These are phyloP conservation scores for Dromas ardeola DNA, from an alignment of 2,113 vertebrate genomes.

Conservation along the genomic window DNA sequence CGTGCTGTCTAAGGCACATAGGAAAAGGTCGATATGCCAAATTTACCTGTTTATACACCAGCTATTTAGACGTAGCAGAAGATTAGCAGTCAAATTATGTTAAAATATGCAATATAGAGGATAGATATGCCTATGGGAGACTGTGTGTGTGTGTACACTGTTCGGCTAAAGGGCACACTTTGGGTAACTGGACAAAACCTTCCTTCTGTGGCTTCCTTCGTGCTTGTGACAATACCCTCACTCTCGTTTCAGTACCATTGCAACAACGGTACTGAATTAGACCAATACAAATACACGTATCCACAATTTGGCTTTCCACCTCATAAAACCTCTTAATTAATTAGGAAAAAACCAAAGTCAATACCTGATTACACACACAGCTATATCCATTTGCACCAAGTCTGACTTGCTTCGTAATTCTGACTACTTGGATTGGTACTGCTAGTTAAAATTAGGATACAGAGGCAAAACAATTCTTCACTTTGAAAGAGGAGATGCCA, in stretches of 20 bases:
- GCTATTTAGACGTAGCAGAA: neutral
- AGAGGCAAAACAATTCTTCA: neutral
- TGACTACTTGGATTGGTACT: neutral
- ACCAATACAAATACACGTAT: neutral
- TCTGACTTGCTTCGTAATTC: neutral
- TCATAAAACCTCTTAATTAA: neutral
- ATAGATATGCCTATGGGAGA: accelerated
- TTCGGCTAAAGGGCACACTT: neutral
- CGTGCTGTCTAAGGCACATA: neutral
- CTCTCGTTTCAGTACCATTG: neutral
- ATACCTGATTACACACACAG: neutral
- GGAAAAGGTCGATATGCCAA: neutral
- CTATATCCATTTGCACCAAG: neutral
- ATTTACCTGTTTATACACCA: neutral
- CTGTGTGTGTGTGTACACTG: neutral
- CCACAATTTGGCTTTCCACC: neutral
- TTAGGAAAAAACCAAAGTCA: neutral
- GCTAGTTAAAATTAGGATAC: neutral
- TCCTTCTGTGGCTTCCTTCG: neutral
- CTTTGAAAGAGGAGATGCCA: neutral
- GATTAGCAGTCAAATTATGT: neutral
- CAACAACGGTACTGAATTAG: neutral
- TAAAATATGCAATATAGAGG: neutral
- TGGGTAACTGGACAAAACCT: neutral
- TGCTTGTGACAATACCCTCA: neutral